Conservation (phyloP, 2,888 invertebrate species). For the Physocephala rufipes region DNA sequence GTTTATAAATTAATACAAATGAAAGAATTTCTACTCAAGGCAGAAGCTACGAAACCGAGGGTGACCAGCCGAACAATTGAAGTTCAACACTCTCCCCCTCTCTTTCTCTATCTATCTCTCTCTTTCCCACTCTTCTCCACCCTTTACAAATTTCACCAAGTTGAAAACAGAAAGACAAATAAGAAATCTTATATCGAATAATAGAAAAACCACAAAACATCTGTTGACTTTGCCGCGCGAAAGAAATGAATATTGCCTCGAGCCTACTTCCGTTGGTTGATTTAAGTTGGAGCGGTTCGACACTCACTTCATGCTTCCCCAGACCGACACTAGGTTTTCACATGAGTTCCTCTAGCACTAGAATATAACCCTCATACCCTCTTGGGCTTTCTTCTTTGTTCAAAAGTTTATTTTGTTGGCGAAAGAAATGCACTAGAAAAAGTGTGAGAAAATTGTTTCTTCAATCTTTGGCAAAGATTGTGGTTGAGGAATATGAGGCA, state of each 20-base stretch:
- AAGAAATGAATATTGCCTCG: conserved; percentile 15
- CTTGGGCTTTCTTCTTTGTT: conserved; percentile 31
- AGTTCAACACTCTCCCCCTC: too few species aligned
- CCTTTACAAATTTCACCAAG: neutral
- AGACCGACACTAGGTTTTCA: neutral
- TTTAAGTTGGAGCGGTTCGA: conserved; percentile 21
- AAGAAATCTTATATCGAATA: neutral
- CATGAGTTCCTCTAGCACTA: neutral
- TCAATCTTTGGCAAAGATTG: conserved; percentile 21
- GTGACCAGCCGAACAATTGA: too few species aligned
- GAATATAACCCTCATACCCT: too few species aligned
- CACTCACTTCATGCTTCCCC: neutral
- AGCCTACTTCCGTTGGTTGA: conserved; percentile 40
- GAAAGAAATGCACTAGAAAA: conserved; percentile 31
- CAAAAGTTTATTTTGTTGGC: conserved; percentile 7
- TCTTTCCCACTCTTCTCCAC: too few species aligned
- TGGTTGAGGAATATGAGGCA: conserved; percentile 23
- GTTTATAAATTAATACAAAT: too few species aligned
- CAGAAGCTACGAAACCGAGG: neutral
- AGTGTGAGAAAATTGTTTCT: conserved; percentile 38
- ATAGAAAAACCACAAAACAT: neutral
- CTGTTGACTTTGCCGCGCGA: neutral
- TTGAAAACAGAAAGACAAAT: conserved; percentile 16
- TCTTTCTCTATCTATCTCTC: too few species aligned
- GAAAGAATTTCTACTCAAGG: too few species aligned